These are phyloP conservation scores for Myotis findleyi DNA, from an alignment of 2,797 vertebrate genomes.

Conservation along the genomic window DNA sequence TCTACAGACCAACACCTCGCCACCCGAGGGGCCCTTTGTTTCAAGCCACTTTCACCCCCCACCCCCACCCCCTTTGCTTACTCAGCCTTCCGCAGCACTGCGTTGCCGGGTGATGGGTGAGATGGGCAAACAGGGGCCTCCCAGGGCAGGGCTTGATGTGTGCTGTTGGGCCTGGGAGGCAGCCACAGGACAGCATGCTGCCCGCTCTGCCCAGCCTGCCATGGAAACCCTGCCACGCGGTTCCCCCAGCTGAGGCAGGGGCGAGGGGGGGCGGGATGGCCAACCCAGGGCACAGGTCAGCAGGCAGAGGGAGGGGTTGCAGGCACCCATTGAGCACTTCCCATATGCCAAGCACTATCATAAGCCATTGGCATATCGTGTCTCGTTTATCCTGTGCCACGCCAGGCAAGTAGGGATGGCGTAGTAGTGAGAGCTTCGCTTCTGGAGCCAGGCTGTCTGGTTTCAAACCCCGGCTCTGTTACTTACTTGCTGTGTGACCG, in stretches of 20 bases:
- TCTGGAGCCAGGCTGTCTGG: background rate
- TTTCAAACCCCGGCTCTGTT: background rate
- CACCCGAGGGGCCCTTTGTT: constrained; percentile 60
- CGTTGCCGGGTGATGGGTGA: constrained; percentile 82
- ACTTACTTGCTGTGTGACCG: background rate
- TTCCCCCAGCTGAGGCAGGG: constrained; percentile 71
- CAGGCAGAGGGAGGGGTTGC: background rate
- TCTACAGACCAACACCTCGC: constrained; percentile 72
- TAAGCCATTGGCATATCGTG: accelerated
- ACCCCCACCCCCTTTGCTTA: constrained; percentile 74
- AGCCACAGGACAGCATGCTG: constrained; percentile 64
- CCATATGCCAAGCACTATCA: accelerated
- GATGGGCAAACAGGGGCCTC: constrained; percentile 75
- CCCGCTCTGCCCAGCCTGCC: constrained; percentile 79
- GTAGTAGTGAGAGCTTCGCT: background rate
- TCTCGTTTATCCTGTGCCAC: background rate
- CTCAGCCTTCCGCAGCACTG: constrained; percentile 70
- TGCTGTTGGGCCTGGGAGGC: constrained; percentile 60
- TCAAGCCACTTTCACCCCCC: constrained; percentile 66
- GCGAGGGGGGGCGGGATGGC: constrained; percentile 68
- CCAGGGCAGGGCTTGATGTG: constrained; percentile 59
- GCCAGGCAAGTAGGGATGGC: background rate
- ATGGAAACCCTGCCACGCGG: constrained; percentile 79
- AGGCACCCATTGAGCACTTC: background rate
- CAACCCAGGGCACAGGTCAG: constrained; percentile 74